These are phyloP conservation scores for Linhomoeus sp. DNA, from an alignment of 2,888 invertebrate genomes.

Conservation along the genomic window DNA sequence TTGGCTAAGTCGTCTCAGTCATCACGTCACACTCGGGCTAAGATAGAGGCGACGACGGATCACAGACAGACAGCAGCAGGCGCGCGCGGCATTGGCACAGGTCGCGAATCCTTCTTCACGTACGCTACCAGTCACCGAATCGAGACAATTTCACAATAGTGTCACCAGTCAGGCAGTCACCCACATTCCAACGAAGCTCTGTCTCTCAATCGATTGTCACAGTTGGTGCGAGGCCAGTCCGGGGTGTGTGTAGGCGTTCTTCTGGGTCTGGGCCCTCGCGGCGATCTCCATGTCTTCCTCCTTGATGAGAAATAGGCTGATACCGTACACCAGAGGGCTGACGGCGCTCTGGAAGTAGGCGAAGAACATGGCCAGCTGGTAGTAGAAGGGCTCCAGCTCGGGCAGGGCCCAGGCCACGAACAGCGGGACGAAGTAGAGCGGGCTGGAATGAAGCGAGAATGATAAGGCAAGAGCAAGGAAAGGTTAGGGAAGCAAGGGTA, in stretches of 20 bases:
- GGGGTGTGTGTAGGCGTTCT: conserved; percentile 9
- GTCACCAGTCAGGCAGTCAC: too few species aligned
- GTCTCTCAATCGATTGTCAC: too few species aligned
- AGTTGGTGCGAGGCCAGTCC: not conserved
- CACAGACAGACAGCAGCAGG: not conserved
- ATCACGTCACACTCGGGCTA: too few species aligned
- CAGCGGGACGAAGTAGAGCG: conserved; percentile 22
- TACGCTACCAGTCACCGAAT: too few species aligned
- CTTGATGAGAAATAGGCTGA: conserved; percentile 23
- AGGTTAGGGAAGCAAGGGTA: not conserved
- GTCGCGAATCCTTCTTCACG: too few species aligned
- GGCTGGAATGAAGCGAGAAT: too few species aligned
- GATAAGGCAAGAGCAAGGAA: conserved; percentile 1
- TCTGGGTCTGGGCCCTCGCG: conserved; percentile 15
- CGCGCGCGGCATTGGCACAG: not conserved
- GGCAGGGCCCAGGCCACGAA: conserved; percentile 7
- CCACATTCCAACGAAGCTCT: too few species aligned
- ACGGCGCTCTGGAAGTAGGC: conserved; percentile 11
- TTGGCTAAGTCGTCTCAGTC: too few species aligned
- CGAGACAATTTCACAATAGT: too few species aligned
- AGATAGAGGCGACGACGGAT: too few species aligned
- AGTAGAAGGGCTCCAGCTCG: not conserved
- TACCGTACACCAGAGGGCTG: conserved; percentile 15
- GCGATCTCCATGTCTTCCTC: conserved; percentile 27
- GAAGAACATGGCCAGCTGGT: conserved; percentile 12